phyloP scores from a whole-genome alignment of 2,113 vertebrate genomes.

The Rostratula benghalensis region DNA sequence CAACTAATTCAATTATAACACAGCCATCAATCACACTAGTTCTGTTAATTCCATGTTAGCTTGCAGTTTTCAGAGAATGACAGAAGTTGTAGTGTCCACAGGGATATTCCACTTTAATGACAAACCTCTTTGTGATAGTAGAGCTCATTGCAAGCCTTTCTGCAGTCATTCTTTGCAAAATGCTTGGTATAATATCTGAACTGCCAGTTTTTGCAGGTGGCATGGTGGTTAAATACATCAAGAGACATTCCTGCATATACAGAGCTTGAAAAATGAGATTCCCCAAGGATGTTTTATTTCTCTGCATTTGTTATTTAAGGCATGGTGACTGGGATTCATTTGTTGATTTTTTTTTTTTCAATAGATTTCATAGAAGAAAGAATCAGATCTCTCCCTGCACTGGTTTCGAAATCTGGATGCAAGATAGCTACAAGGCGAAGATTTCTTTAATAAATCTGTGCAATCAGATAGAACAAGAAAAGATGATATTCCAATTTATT shows the following conservation, averaged over 20 bases:
- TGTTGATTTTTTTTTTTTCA: slow-evolving; percentile 17
- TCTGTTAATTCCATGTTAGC: background rate
- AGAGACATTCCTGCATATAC: background rate
- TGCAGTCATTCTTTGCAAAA: background rate
- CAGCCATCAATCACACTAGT: slow-evolving; percentile 50
- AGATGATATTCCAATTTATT: background rate
- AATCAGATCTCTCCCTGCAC: background rate
- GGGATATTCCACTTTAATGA: background rate
- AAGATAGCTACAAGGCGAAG: slow-evolving; percentile 27
- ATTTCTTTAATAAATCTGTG: slow-evolving; percentile 43
- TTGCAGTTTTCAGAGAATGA: background rate
- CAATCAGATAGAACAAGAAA: slow-evolving; percentile 37
- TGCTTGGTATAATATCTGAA: background rate
- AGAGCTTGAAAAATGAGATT: background rate
- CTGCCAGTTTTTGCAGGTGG: background rate
- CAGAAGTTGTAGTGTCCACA: background rate
- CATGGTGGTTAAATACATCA: background rate
- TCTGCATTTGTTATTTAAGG: slow-evolving; percentile 27
- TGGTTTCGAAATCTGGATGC: background rate
- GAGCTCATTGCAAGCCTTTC: background rate
- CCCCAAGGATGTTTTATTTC: background rate
- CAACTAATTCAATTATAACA: slow-evolving; percentile 70
- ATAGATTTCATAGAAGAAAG: slow-evolving; percentile 10
- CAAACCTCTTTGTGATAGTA: background rate
- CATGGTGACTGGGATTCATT: background rate